phyloP scores from a whole-genome alignment of 2,888 invertebrate genomes.

The Anarsia innoxiella region DNA sequence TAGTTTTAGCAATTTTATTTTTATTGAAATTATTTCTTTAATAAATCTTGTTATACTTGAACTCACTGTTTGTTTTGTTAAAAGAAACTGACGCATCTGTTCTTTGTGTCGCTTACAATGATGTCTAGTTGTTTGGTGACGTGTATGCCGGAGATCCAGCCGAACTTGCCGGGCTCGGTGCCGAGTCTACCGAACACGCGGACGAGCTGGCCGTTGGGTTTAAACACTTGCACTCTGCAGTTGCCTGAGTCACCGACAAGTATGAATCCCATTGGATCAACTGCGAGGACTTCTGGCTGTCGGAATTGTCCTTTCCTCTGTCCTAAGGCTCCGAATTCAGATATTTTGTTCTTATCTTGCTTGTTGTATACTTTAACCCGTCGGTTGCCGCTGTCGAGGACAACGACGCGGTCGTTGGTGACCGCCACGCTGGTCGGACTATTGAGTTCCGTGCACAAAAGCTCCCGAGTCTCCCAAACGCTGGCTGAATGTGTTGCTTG shows the following conservation, averaged over 20 bases:
- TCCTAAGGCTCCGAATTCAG: conserved; percentile 80
- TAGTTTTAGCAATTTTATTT: conserved; percentile 31
- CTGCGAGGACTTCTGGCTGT: conserved; percentile 82
- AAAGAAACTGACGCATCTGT: conserved; percentile 63
- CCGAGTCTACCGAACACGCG: conserved; percentile 77
- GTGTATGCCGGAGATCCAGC: conserved; percentile 81
- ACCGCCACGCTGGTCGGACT: conserved; percentile 83
- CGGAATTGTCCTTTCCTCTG: conserved; percentile 81
- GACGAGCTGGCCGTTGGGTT: conserved; percentile 80
- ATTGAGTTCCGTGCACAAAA: conserved; percentile 75
- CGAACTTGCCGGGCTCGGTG: conserved; percentile 68
- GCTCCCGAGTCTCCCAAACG: conserved; percentile 48
- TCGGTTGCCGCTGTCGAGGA: conserved; percentile 84
- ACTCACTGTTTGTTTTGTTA: conserved; percentile 21
- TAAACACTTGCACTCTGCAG: conserved; percentile 83
- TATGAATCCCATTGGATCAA: conserved; percentile 83
- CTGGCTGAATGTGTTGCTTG: conserved; percentile 39
- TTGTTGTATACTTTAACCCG: conserved; percentile 77
- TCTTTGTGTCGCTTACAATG: conserved; percentile 77
- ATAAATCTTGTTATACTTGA: conserved; percentile 40
- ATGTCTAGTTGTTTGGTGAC: conserved; percentile 77
- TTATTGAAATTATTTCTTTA: conserved; percentile 29
- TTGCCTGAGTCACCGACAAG: conserved; percentile 88
- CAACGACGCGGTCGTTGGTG: conserved; percentile 63
- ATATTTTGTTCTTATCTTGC: conserved; percentile 66